These are phyloP conservation scores for Bombyx mori DNA, from an alignment of 1,140 invertebrate genomes.

Conservation along the genomic window DNA sequence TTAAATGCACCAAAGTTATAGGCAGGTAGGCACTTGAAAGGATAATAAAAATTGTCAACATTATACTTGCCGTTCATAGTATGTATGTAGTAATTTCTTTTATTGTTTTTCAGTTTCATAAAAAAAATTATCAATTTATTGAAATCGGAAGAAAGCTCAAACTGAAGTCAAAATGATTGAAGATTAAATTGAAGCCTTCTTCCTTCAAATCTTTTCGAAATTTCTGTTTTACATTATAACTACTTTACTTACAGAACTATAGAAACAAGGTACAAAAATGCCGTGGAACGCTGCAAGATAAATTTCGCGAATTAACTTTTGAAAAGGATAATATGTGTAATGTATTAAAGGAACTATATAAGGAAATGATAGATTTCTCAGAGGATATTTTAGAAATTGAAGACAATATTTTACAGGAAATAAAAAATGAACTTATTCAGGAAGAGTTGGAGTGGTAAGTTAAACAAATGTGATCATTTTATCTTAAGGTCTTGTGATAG, in stretches of 20 bases:
- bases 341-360: constrained; percentile 47
- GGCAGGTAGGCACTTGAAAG: not conserved
- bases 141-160: too few species aligned
- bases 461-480: not conserved
- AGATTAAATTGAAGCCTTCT: too few species aligned
- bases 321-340: constrained; percentile 29
- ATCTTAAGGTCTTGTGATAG: constrained; percentile 3
- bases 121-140: too few species aligned
- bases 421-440: constrained; percentile 51
- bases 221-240: not conserved
- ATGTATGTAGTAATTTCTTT: too few species aligned
- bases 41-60: too few species aligned
- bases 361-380: constrained; percentile 35
- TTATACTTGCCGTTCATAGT: too few species aligned
- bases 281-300: constrained; percentile 42
- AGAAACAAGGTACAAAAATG: constrained; percentile 49
- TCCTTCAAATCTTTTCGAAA: too few species aligned
- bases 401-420: constrained; percentile 35
- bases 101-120: too few species aligned
- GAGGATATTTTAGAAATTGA: constrained; percentile 35
- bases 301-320: constrained; percentile 27
- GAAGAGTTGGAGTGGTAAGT: constrained; percentile 55
- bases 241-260: constrained; percentile 42
- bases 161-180: too few species aligned
- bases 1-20: not conserved